Evolutionary conservation across 2,888 invertebrate species (phyloP).

Genomic region (Thecocarcelia acutangulata): DNA sequence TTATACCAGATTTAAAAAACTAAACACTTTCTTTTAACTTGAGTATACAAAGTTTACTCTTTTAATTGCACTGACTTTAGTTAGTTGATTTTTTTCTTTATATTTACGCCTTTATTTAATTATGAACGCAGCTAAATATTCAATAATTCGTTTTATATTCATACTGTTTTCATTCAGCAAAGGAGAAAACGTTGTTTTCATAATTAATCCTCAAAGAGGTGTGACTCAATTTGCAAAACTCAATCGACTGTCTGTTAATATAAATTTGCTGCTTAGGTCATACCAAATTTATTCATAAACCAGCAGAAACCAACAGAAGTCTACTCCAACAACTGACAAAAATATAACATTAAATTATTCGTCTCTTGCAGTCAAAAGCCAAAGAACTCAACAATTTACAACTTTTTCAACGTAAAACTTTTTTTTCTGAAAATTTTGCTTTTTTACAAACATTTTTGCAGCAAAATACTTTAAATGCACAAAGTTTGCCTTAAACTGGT

Average conservation of each 20-base stretch:
- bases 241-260: constrained; percentile 31
- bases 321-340: constrained; percentile 11
- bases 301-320: constrained; percentile 4
- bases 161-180: no score
- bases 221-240: constrained; percentile 32
- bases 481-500: constrained; percentile 32
- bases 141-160: no score
- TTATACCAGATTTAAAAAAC: no score
- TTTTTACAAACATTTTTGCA: constrained; percentile 1
- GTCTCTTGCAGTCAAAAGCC: neutral
- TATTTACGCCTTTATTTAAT: no score
- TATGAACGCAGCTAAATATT: no score
- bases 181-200: no score
- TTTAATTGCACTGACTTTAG: no score
- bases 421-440: constrained; percentile 21
- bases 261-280: constrained; percentile 18
- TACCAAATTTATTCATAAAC: constrained; percentile 30
- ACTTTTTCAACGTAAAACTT: no score
- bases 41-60: no score
- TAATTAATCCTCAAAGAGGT: constrained; percentile 21
- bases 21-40: no score
- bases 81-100: no score
- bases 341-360: no score
- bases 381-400: neutral
- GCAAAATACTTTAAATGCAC: constrained; percentile 9